A percentile compares a stretch with the other conserved stretches of the same genome.
phyloP scores from a whole-genome alignment of 2,113 vertebrate genomes.

The Xenopus borealis region DNA sequence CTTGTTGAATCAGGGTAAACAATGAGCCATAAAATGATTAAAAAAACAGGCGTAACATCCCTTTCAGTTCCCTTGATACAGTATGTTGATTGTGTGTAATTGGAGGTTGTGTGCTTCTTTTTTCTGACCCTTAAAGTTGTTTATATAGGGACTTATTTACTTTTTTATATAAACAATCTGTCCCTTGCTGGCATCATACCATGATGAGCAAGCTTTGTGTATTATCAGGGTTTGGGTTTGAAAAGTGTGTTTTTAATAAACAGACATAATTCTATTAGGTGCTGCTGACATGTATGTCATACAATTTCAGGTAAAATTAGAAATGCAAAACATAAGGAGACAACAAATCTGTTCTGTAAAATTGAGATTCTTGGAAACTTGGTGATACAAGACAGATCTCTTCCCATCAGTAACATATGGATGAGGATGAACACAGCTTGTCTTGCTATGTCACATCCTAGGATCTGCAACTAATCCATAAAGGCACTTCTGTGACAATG shows the following conservation, averaged over 20 bases:
- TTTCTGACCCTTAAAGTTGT: no score
- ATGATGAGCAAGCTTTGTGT: background rate
- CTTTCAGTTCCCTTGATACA: no score
- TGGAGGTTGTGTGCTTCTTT: no score
- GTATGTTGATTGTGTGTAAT: no score
- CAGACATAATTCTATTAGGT: background rate
- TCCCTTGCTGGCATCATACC: no score
- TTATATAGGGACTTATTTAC: no score
- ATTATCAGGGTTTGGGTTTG: background rate
- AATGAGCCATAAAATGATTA: no score
- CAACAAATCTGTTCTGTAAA: background rate
- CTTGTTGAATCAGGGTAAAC: no score
- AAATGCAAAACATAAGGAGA: background rate
- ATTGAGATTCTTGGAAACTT: background rate
- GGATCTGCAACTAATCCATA: conserved; percentile 52
- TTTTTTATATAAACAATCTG: no score
- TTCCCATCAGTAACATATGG: conserved; percentile 45
- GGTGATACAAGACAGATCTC: background rate
- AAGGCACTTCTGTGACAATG: conserved; percentile 49
- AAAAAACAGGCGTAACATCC: no score
- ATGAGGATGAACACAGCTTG: conserved; percentile 37
- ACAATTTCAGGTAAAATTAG: background rate
- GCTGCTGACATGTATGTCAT: background rate
- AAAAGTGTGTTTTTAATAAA: background rate
- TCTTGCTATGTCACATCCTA: conserved; percentile 46